These are phyloP conservation scores for Neelides sp. DNA, from an alignment of 1,140 invertebrate genomes.

Conservation along the genomic window DNA sequence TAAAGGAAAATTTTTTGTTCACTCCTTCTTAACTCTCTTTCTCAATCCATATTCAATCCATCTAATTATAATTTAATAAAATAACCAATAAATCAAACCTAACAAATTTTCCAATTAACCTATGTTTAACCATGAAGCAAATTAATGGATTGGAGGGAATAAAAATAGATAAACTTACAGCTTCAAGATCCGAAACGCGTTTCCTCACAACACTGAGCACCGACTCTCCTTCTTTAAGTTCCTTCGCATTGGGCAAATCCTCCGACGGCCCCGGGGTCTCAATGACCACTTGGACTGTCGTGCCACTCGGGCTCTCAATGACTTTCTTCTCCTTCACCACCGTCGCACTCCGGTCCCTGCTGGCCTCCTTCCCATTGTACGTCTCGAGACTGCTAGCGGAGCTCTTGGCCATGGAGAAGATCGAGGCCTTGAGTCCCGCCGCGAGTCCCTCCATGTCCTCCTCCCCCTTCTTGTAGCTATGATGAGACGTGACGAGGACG, in stretches of 20 bases:
- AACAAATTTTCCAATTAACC: no score
- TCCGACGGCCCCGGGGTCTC: neutral
- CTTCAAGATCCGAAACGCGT: constrained; percentile 18
- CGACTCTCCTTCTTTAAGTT: constrained; percentile 7
- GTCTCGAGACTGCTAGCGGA: constrained; percentile 7
- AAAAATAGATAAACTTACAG: constrained; percentile 11
- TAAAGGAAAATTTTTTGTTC: no score
- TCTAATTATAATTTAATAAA: no score
- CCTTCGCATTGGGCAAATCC: neutral
- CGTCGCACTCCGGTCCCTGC: constrained; percentile 5
- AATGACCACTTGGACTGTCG: constrained; percentile 27
- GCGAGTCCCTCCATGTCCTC: constrained; percentile 18
- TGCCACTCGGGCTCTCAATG: constrained; percentile 10
- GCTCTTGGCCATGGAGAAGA: constrained; percentile 20
- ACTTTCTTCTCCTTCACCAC: constrained; percentile 22
- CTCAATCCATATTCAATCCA: no score
- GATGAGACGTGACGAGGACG: neutral
- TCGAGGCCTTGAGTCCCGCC: constrained; percentile 20
- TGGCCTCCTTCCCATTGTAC: constrained; percentile 9
- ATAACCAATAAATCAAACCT: no score
- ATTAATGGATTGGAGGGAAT: no score
- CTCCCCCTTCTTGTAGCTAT: neutral
- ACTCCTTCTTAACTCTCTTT: no score
- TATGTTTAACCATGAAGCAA: no score
- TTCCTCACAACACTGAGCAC: constrained; percentile 28